phyloP scores from a whole-genome alignment of 1,140 invertebrate species.

The Schmidtea mediterranea region DNA sequence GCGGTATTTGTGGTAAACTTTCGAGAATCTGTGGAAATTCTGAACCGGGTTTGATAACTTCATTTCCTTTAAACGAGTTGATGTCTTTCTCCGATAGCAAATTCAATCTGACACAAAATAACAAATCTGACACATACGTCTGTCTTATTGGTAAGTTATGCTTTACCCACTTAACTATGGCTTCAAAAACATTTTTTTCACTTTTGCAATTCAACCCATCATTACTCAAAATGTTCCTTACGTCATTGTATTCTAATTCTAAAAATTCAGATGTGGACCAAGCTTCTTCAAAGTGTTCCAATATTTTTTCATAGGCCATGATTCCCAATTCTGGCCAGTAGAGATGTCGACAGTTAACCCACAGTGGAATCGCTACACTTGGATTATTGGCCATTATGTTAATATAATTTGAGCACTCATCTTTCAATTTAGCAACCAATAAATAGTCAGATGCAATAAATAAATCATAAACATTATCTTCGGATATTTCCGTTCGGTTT shows the following conservation, averaged over 20 bases:
- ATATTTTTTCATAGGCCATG: constrained; percentile 10
- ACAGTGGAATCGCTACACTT: no score
- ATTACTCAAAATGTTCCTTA: constrained; percentile 11
- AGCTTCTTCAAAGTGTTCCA: constrained; percentile 14
- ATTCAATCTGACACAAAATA: constrained; percentile 12
- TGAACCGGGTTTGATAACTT: neutral
- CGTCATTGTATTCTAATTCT: constrained; percentile 7
- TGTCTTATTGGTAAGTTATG: constrained; percentile 10
- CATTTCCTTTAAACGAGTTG: neutral
- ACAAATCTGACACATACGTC: constrained; percentile 11
- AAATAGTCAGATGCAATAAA: no score
- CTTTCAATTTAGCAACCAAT: no score
- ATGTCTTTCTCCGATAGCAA: constrained; percentile 10
- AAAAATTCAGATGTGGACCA: constrained; percentile 8
- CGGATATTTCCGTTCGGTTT: no score
- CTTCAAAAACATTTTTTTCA: constrained; percentile 15
- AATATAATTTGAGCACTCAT: no score
- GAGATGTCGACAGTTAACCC: no score
- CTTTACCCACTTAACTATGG: constrained; percentile 13
- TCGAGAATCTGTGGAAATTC: neutral
- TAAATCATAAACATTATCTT: no score
- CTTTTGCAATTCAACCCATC: constrained; percentile 15
- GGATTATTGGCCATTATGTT: no score
- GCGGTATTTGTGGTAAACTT: no score
- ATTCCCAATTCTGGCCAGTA: no score